A percentile compares a stretch with the other conserved stretches of the same genome.
These are phyloP conservation scores for Tychaedon coryphoeus DNA, from an alignment of 2,113 vertebrate species.

Conservation along the genomic window DNA sequence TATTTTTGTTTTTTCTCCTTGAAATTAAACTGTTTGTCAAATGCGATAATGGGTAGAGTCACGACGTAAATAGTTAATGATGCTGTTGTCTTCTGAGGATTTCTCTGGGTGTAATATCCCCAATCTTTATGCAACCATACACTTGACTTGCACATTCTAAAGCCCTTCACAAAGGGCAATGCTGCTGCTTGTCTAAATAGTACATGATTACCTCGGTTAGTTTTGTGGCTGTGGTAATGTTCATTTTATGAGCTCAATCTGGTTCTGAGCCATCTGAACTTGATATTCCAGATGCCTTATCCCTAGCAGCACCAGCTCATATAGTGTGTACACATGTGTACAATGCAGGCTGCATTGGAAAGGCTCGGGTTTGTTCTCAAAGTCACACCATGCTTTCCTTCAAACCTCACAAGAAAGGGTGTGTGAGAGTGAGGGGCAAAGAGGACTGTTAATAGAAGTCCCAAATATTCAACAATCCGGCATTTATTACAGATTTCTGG, in stretches of 20 bases:
- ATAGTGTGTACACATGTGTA: constrained; percentile 35
- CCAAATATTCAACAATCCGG: not conserved
- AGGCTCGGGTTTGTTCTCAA: not conserved
- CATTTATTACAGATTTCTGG: not conserved
- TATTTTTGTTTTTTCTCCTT: constrained; percentile 51
- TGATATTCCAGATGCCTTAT: constrained; percentile 19
- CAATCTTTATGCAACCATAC: constrained; percentile 51
- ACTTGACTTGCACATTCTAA: constrained; percentile 63
- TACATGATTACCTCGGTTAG: constrained; percentile 23
- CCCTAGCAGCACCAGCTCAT: not conserved
- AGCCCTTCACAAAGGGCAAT: constrained; percentile 59
- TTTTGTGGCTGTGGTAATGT: constrained; percentile 47
- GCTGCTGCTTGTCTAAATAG: constrained; percentile 49
- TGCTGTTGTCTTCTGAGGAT: constrained; percentile 36
- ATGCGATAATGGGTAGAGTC: constrained; percentile 36
- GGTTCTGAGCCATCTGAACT: constrained; percentile 49
- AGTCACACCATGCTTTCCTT: not conserved
- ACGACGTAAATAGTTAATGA: constrained; percentile 20
- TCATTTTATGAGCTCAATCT: constrained; percentile 55
- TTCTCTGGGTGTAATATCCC: constrained; percentile 52
- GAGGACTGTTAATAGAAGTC: not conserved
- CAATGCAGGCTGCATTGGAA: not conserved
- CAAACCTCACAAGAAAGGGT: not conserved
- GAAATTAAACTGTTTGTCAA: constrained; percentile 67
- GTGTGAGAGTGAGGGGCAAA: not conserved